Percentiles rank a stretch among this genome's conserved stretches.
Evolutionary conservation across 2,113 vertebrate species (phyloP).

Genomic region (Cololabis saira): DNA sequence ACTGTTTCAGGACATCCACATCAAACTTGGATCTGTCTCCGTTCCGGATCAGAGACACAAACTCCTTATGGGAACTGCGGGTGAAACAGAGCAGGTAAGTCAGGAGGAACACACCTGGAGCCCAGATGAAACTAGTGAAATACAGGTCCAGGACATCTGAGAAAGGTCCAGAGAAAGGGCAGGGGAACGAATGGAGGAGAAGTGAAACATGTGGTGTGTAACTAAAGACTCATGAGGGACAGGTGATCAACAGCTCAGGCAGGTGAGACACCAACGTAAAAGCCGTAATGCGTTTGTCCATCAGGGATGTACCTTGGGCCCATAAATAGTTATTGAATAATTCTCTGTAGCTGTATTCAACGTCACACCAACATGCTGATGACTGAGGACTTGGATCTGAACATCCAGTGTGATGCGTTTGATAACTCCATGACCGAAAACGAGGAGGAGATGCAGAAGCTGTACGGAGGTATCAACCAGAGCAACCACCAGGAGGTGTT

Average conservation of each 20-base stretch:
- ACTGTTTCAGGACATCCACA: constrained; percentile 89
- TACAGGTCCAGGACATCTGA: not conserved
- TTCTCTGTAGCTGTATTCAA: no score
- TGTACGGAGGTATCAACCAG: constrained; percentile 89
- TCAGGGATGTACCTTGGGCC: no score
- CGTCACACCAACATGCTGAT: no score
- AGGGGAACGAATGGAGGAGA: no score
- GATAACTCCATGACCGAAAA: constrained; percentile 89
- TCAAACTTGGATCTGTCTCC: constrained; percentile 90
- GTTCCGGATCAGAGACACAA: constrained; percentile 84
- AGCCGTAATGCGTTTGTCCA: no score
- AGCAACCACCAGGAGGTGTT: constrained; percentile 91
- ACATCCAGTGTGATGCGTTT: constrained; percentile 91
- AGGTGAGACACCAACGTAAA: no score
- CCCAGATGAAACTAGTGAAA: not conserved
- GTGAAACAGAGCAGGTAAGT: constrained; percentile 1
- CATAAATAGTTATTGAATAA: no score
- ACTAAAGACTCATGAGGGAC: no score
- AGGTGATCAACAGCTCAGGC: no score
- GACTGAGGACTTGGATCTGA: constrained; percentile 87
- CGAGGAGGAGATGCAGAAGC: constrained; percentile 87
- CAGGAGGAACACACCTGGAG: not conserved
- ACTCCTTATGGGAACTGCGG: constrained; percentile 87
- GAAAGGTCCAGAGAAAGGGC: no score
- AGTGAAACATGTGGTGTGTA: no score